These are phyloP conservation scores for Kryptolebias ocellatus DNA, from an alignment of 2,797 vertebrate genomes.

Conservation along the genomic window DNA sequence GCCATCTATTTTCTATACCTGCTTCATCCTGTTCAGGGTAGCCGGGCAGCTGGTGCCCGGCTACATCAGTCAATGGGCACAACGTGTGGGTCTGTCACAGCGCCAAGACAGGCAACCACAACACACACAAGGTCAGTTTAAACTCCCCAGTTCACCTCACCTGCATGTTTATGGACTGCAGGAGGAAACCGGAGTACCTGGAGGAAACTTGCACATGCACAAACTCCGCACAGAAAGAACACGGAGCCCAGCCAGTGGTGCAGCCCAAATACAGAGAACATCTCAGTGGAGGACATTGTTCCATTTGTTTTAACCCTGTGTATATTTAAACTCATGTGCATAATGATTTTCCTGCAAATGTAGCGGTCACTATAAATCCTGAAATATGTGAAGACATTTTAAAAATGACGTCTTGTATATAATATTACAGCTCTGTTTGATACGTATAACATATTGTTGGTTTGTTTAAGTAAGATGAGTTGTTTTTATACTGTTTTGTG, in stretches of 20 bases:
- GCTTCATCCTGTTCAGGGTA: background rate
- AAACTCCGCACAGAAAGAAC: background rate
- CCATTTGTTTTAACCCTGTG: conserved; percentile 2
- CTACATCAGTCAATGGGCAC: too few relatives aligned
- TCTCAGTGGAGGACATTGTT: background rate
- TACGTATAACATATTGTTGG: conserved; percentile 5
- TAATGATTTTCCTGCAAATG: conserved; percentile 1
- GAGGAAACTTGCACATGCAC: background rate
- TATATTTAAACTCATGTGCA: conserved; percentile 5
- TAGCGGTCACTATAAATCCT: background rate
- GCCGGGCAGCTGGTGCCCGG: too few relatives aligned
- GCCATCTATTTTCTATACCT: background rate
- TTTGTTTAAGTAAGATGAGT: background rate
- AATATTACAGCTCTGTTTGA: background rate
- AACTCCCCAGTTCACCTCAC: background rate
- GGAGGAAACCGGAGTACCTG: background rate
- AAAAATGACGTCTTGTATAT: background rate
- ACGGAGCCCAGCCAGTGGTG: background rate
- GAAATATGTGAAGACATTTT: background rate
- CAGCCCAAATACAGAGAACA: background rate
- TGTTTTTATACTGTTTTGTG: conserved; percentile 30
- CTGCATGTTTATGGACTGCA: background rate
- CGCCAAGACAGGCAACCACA: too few relatives aligned
- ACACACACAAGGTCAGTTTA: background rate
- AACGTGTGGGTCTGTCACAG: too few relatives aligned